Conservation (phyloP, 2,797 vertebrate genomes). For the Enteromius mattozi region DNA sequence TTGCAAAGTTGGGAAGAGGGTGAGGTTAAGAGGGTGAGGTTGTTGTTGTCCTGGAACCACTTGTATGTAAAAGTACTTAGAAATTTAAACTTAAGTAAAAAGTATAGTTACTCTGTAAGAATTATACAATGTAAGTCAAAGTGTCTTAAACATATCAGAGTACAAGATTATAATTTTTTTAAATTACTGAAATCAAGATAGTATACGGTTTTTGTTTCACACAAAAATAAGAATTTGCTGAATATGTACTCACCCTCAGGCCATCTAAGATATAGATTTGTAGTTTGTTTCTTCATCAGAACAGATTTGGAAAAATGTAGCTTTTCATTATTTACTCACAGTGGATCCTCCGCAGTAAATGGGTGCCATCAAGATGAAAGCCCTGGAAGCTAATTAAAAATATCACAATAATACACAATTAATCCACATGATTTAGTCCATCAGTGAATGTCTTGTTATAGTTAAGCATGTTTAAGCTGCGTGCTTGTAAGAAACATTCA, state of each 20-base stretch:
- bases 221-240: background rate
- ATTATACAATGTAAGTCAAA: background rate
- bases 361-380: background rate
- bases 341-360: background rate
- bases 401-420: background rate
- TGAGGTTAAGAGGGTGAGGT: background rate
- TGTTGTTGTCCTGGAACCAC: background rate
- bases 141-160: background rate
- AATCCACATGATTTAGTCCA: background rate
- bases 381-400: background rate
- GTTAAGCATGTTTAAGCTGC: no score
- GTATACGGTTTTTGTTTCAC: background rate
- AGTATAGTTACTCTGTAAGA: background rate
- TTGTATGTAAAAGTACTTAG: background rate
- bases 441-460: background rate
- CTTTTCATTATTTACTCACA: background rate
- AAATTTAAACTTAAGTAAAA: background rate
- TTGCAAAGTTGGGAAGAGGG: conserved; percentile 1
- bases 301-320: background rate
- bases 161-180: background rate
- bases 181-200: background rate
- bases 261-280: background rate
- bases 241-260: background rate
- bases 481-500: background rate
- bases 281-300: background rate